These are phyloP conservation scores for Limnephilus rhombicus DNA, from an alignment of 2,888 invertebrate genomes.

Conservation along the genomic window DNA sequence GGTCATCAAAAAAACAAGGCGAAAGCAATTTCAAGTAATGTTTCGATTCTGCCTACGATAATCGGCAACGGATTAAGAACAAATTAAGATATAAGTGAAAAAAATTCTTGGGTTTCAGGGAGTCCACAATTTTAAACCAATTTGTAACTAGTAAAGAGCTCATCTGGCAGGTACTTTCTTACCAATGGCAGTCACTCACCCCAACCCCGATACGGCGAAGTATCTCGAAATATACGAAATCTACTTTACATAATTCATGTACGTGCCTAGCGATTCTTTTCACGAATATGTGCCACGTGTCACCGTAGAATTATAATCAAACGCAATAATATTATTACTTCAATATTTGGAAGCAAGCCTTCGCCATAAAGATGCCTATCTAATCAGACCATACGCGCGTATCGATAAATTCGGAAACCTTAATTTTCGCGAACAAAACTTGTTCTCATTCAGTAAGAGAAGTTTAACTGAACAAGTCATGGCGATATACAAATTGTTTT, in stretches of 20 bases:
- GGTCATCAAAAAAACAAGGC: too few relatives aligned
- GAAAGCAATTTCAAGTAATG: too few relatives aligned
- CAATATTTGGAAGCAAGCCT: constrained; percentile 6
- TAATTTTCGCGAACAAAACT: neutral
- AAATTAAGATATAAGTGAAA: too few relatives aligned
- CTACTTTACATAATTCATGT: constrained; percentile 23
- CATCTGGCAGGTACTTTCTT: neutral
- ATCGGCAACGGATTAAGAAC: too few relatives aligned
- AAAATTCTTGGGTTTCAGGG: neutral
- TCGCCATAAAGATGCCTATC: constrained; percentile 8
- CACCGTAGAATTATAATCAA: constrained; percentile 11
- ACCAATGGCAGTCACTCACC: neutral
- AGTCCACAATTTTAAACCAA: neutral
- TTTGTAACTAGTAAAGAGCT: neutral
- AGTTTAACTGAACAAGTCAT: neutral
- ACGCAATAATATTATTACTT: constrained; percentile 11
- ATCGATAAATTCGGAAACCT: neutral
- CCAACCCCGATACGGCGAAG: neutral
- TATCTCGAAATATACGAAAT: neutral
- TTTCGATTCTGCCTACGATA: too few relatives aligned
- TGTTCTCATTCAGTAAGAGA: neutral
- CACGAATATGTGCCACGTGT: neutral
- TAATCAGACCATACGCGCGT: neutral
- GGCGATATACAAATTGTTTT: too few relatives aligned
- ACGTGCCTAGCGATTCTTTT: constrained; percentile 17